phyloP scores from a whole-genome alignment of 1,140 invertebrate species.

The Drosophila tristis region DNA sequence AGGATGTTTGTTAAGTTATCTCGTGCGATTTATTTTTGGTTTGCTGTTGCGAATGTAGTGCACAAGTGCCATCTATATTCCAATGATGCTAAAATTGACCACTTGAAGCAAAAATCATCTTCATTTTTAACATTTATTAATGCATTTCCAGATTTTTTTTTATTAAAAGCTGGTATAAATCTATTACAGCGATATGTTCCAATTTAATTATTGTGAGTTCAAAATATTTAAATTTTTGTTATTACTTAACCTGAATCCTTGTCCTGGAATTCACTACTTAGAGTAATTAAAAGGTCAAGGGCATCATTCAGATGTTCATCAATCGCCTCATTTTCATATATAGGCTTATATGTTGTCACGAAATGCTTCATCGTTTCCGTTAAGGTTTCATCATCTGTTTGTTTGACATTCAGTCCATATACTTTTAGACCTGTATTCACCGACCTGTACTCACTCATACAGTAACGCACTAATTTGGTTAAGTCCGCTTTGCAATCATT shows the following conservation, averaged over 20 bases:
- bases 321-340: background rate
- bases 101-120: background rate
- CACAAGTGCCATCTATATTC: background rate
- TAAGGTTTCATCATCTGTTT: no score
- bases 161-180: background rate
- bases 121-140: background rate
- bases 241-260: constrained; percentile 1
- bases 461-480: no score
- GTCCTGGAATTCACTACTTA: background rate
- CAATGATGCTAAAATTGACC: background rate
- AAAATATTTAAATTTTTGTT: background rate
- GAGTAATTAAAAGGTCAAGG: background rate
- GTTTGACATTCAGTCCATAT: no score
- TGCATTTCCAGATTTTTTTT: background rate
- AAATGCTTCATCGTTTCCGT: background rate
- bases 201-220: background rate
- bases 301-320: background rate
- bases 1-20: background rate
- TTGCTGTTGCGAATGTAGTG: background rate
- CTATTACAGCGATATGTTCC: background rate
- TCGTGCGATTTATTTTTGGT: background rate
- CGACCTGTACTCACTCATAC: no score
- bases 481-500: no score
- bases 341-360: background rate
- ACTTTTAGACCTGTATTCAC: no score